phyloP scores from a whole-genome alignment of 2,797 vertebrate species.

The Nannoperca australis region DNA sequence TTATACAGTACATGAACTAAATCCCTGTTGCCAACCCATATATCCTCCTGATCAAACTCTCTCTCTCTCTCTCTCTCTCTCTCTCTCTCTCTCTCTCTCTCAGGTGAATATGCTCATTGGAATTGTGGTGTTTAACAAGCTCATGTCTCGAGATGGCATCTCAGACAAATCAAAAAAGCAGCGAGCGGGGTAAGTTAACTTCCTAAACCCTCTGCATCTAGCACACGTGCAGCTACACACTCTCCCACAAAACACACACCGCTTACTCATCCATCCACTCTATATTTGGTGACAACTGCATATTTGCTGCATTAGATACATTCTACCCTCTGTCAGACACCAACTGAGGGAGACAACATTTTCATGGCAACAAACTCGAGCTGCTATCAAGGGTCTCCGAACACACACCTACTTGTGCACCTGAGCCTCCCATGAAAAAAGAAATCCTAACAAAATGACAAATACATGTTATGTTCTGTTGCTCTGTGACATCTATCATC shows the following conservation, averaged over 20 bases:
- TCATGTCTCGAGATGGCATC: constrained; percentile 98
- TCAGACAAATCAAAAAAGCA: constrained; percentile 99
- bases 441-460: constrained; percentile 36
- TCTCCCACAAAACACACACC: neutral
- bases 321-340: constrained; percentile 44
- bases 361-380: constrained; percentile 33
- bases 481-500: constrained; percentile 37
- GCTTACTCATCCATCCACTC: constrained; percentile 13
- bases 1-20: constrained; percentile 2
- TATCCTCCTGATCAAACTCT: constrained; percentile 33
- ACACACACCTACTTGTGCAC: constrained; percentile 46
- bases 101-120: constrained; percentile 99
- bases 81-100: constrained; percentile 37
- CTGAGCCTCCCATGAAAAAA: constrained; percentile 37
- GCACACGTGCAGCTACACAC: neutral
- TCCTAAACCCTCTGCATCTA: constrained; percentile 18
- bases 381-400: constrained; percentile 44
- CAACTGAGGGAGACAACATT: constrained; percentile 34
- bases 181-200: constrained; percentile 93
- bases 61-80: constrained; percentile 31
- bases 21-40: constrained; percentile 23
- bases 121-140: constrained; percentile 99
- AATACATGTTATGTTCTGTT: constrained; percentile 63
- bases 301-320: constrained; percentile 43
- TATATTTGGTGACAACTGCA: constrained; percentile 20